Conservation (phyloP, 1,140 invertebrate genomes). For the Aethina tumida region DNA sequence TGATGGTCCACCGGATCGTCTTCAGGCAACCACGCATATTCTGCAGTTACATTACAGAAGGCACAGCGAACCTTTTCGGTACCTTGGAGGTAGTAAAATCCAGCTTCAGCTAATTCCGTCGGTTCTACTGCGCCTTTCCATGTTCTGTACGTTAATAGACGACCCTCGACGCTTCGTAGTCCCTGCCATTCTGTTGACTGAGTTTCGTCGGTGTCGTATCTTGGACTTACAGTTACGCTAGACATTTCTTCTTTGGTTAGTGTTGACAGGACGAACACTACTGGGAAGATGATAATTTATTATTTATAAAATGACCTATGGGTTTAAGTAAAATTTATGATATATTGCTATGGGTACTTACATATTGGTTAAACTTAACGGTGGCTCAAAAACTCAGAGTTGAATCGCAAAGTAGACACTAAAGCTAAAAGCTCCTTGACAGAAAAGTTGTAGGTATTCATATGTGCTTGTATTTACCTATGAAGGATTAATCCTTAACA, state of each 20-base stretch:
- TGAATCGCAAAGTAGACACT: no score
- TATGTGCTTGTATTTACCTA: no score
- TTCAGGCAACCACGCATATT: slow-evolving; percentile 65
- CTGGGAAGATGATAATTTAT: no score
- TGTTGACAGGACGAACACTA: no score
- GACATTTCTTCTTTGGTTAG: slow-evolving; percentile 10
- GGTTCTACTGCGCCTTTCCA: slow-evolving; percentile 42
- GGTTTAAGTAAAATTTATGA: no score
- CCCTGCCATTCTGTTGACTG: background rate
- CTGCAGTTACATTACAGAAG: slow-evolving; percentile 75
- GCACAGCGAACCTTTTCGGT: slow-evolving; percentile 69
- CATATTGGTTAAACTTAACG: no score
- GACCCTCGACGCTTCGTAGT: background rate
- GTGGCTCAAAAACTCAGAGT: no score
- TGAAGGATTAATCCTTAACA: no score
- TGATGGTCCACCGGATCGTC: slow-evolving; percentile 78
- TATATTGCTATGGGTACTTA: no score
- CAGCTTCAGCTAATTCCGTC: slow-evolving; percentile 58
- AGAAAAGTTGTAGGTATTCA: no score
- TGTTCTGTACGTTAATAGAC: slow-evolving; percentile 11
- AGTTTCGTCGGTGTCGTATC: background rate
- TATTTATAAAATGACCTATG: no score
- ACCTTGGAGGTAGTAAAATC: slow-evolving; percentile 67
- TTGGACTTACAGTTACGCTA: slow-evolving; percentile 4
- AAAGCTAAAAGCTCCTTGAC: no score